phyloP scores from a whole-genome alignment of 2,113 vertebrate genomes.

The Delphinus delphis region DNA sequence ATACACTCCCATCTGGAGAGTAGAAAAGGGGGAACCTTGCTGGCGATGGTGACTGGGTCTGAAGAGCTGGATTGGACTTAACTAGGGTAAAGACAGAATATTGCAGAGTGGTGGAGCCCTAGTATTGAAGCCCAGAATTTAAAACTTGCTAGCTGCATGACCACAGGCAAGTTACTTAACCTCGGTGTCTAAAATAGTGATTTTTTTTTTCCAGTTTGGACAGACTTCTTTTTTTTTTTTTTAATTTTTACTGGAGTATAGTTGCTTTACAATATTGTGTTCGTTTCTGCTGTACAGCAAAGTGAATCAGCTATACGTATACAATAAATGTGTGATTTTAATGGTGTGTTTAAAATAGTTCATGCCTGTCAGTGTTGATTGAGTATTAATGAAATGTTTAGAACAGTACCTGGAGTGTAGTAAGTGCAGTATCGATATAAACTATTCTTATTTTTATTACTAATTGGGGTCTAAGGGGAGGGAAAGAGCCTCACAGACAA shows the following conservation, averaged over 20 bases:
- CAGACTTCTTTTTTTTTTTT: too few relatives aligned
- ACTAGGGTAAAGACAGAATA: background rate
- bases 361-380: background rate
- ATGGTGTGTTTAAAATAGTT: background rate
- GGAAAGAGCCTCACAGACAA: background rate
- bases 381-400: background rate
- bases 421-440: background rate
- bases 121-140: background rate
- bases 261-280: too few relatives aligned
- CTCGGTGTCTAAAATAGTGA: background rate
- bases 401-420: background rate
- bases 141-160: background rate
- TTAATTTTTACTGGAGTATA: too few relatives aligned
- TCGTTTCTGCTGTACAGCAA: too few relatives aligned
- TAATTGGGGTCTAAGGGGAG: background rate
- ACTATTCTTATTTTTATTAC: background rate
- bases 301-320: too few relatives aligned
- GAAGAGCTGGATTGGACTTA: background rate
- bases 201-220: too few relatives aligned
- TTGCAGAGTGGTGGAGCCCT: background rate
- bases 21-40: too few relatives aligned
- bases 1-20: background rate
- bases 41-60: background rate
- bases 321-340: background rate
- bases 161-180: background rate